Conservation (phyloP, 2,113 vertebrate species). For the Spheniscus mendiculus region DNA sequence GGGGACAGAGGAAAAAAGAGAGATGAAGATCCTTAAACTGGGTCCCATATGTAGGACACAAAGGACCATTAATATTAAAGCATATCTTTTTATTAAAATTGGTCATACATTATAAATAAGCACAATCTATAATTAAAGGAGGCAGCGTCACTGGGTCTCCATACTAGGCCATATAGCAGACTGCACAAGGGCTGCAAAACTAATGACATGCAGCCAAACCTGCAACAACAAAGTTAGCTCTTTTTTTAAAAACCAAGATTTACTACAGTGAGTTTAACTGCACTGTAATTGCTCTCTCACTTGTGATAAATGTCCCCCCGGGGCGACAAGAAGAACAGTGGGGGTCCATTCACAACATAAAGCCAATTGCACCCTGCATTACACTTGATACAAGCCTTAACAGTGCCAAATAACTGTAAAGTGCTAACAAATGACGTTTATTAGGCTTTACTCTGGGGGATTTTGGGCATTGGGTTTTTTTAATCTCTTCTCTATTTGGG, state of each 20-base stretch:
- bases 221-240: neutral
- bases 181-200: neutral
- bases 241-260: neutral
- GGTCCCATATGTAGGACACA: neutral
- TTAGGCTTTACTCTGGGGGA: neutral
- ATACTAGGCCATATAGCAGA: neutral
- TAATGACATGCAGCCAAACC: neutral
- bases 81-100: conserved; percentile 13
- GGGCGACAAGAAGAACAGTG: neutral
- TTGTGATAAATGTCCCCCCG: neutral
- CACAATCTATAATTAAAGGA: neutral
- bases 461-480: neutral
- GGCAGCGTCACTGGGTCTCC: neutral
- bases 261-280: neutral
- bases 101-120: neutral
- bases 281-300: neutral
- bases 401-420: neutral
- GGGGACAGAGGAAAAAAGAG: neutral
- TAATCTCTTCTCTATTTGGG: neutral
- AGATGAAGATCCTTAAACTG: conserved; percentile 19
- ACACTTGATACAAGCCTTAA: neutral
- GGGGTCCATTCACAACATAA: neutral
- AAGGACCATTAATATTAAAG: neutral
- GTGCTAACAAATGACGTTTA: neutral
- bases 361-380: conserved; percentile 9